phyloP scores from a whole-genome alignment of 2,113 vertebrate species.

The Larimichthys polyactis region DNA sequence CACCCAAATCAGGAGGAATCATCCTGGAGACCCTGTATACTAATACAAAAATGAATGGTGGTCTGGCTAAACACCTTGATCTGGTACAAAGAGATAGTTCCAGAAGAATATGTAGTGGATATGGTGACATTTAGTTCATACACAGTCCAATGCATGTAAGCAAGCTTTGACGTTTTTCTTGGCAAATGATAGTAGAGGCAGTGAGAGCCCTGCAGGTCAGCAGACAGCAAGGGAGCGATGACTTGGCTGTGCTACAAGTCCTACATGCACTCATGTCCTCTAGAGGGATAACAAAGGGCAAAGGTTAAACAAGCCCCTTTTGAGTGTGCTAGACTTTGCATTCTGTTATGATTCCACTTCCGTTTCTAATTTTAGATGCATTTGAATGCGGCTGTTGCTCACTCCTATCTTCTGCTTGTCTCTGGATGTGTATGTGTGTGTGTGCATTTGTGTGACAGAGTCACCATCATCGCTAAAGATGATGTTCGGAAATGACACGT shows the following conservation, averaged over 20 bases:
- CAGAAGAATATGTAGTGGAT: background rate
- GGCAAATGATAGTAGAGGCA: background rate
- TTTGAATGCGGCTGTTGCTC: slow-evolving; percentile 33
- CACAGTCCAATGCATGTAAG: background rate
- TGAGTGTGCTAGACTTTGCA: background rate
- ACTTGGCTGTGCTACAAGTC: background rate
- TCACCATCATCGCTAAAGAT: slow-evolving; percentile 68
- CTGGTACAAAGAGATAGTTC: background rate
- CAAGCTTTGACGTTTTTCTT: background rate
- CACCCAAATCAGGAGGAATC: background rate
- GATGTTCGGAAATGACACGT: slow-evolving; percentile 82
- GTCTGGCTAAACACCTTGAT: background rate
- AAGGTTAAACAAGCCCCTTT: slow-evolving; percentile 28
- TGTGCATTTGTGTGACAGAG: slow-evolving; percentile 62
- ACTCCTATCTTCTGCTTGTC: background rate
- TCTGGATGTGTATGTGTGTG: slow-evolving; percentile 4
- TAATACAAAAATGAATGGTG: background rate
- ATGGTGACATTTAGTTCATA: background rate
- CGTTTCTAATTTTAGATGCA: slow-evolving; percentile 18
- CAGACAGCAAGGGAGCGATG: background rate
- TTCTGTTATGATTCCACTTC: background rate
- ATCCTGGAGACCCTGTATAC: background rate
- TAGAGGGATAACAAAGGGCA: slow-evolving; percentile 9
- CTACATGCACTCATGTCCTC: background rate
- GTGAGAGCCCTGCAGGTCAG: slow-evolving; percentile 2